Percentiles rank a stretch among this genome's conserved stretches.
Evolutionary conservation across 2,113 vertebrate genomes (phyloP).

Genomic region (Pseudorectes ferrugineus): DNA sequence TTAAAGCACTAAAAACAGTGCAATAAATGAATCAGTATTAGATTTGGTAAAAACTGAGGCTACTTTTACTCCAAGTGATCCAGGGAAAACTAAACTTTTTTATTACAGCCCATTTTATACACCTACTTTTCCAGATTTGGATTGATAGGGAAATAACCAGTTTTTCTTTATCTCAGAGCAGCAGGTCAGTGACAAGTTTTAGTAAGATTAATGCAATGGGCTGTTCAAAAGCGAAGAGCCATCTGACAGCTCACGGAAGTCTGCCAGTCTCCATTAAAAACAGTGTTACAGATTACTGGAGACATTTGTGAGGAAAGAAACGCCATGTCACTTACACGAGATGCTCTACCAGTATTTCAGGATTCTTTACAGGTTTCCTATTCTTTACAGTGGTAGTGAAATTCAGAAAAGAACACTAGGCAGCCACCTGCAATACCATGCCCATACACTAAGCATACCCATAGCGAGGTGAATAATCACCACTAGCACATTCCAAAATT

Average conservation of each 20-base stretch:
- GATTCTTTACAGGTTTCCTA: neutral
- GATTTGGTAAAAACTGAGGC: neutral
- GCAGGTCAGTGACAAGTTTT: neutral
- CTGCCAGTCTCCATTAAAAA: neutral
- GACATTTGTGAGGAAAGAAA: neutral
- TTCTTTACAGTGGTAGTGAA: neutral
- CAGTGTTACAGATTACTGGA: neutral
- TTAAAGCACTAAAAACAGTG: neutral
- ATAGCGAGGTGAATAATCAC: neutral
- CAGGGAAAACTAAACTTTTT: neutral
- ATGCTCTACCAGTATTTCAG: neutral
- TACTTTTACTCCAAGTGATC: neutral
- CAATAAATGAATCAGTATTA: neutral
- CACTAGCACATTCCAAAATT: neutral
- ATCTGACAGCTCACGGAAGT: neutral
- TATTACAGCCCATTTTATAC: neutral
- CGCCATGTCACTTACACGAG: fast-evolving
- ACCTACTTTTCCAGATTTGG: neutral
- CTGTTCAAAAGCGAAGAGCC: neutral
- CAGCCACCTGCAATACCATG: neutral
- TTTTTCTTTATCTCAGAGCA: neutral
- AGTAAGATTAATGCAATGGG: neutral
- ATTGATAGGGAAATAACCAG: neutral
- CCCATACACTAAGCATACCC: neutral
- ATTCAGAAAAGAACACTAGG: neutral